These are phyloP conservation scores for Acronicta psi DNA, from an alignment of 2,888 invertebrate species.

Conservation along the genomic window DNA sequence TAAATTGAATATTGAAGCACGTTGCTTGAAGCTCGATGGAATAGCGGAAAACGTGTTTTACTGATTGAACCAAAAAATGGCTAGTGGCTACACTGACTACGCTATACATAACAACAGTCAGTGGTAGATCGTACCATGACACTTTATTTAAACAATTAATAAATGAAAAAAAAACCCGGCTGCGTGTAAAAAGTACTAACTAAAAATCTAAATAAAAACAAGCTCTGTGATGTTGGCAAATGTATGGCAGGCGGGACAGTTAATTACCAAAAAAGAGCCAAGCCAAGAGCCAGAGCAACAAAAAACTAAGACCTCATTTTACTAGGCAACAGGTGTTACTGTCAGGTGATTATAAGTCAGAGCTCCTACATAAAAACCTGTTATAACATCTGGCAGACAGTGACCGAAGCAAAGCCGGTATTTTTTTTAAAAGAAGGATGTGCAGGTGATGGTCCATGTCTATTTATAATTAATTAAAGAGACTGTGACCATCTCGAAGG, in stretches of 20 bases:
- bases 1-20: conserved; percentile 17
- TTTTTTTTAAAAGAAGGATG: not conserved
- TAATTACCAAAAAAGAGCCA: too few species aligned
- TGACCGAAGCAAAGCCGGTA: conserved; percentile 4
- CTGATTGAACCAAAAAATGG: conserved; percentile 9
- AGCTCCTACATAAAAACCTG: conserved; percentile 11
- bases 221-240: too few species aligned
- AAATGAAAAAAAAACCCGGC: too few species aligned
- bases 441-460: conserved; percentile 2
- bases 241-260: too few species aligned
- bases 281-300: too few species aligned
- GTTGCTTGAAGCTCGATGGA: not conserved
- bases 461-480: too few species aligned
- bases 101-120: not conserved
- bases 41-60: conserved; percentile 7
- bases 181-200: too few species aligned
- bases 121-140: too few species aligned
- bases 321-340: not conserved
- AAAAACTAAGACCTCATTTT: not conserved
- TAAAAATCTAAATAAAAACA: too few species aligned
- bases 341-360: not conserved
- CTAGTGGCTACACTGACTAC: too few species aligned
- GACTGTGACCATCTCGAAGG: too few species aligned
- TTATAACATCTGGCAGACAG: not conserved
- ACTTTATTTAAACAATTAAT: too few species aligned